phyloP scores from a whole-genome alignment of 64 coral and sea anemone species.

The Porites lutea region DNA sequence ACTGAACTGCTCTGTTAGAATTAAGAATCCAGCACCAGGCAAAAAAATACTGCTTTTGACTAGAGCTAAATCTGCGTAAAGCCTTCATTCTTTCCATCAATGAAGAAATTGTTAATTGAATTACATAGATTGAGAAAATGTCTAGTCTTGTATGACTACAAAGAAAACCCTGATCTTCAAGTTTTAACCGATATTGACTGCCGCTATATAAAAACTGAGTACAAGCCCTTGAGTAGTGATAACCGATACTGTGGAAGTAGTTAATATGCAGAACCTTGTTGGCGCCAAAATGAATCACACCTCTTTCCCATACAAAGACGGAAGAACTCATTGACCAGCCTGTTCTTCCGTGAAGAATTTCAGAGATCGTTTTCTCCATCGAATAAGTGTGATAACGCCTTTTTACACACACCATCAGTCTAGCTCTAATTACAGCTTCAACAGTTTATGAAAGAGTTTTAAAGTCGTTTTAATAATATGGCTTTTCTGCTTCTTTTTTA shows the following conservation, averaged over 20 bases:
- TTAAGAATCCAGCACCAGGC: too few relatives aligned
- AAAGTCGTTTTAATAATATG: too few relatives aligned
- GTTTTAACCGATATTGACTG: not conserved
- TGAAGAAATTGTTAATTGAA: slow-evolving; percentile 22
- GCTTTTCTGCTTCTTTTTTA: too few relatives aligned
- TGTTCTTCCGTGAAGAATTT: not conserved
- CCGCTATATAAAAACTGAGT: not conserved
- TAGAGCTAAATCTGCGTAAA: not conserved
- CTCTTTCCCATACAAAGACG: not conserved
- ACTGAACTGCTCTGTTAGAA: too few relatives aligned
- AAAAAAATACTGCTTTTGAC: not conserved
- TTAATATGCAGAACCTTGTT: not conserved
- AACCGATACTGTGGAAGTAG: not conserved
- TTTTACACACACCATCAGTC: too few relatives aligned
- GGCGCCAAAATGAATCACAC: not conserved
- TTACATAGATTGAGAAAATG: not conserved
- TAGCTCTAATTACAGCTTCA: too few relatives aligned
- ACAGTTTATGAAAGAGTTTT: too few relatives aligned
- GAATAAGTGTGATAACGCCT: too few relatives aligned
- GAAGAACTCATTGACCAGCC: not conserved
- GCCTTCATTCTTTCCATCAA: not conserved
- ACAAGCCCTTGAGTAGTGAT: not conserved
- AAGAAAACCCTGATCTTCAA: not conserved
- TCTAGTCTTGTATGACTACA: not conserved
- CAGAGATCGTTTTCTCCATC: not conserved